Evolutionary conservation across 2,113 vertebrate genomes (phyloP).

Genomic region (Microcebus lehilahytsara): DNA sequence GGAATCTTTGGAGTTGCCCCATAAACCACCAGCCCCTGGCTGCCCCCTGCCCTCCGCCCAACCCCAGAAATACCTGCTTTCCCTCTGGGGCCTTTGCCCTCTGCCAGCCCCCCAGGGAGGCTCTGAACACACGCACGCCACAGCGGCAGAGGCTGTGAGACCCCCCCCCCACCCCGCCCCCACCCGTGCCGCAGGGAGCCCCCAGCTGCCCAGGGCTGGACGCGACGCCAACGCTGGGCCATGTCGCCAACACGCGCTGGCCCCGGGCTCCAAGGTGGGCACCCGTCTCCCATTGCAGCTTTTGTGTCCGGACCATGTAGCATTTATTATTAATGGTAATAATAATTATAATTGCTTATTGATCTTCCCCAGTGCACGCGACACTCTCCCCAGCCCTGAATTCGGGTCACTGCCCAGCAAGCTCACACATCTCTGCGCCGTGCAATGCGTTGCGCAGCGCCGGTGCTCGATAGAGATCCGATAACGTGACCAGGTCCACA

Average conservation of each 20-base stretch:
- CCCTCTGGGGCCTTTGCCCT: background rate
- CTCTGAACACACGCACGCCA: background rate
- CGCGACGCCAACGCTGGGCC: accelerated
- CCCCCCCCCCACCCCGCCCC: accelerated
- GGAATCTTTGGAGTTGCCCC: background rate
- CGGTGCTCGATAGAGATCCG: background rate
- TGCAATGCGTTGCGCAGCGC: accelerated
- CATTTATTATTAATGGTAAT: conserved; percentile 34
- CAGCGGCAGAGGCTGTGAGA: background rate
- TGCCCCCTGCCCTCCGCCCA: background rate
- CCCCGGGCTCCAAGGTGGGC: background rate
- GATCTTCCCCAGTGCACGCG: background rate
- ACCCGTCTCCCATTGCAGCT: accelerated
- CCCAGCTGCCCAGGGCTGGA: accelerated
- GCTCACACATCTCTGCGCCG: background rate
- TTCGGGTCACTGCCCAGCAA: background rate
- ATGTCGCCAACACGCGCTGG: accelerated
- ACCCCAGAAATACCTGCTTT: background rate
- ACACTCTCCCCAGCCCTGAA: background rate
- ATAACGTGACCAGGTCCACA: background rate
- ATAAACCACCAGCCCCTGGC: background rate
- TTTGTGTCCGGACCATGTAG: background rate
- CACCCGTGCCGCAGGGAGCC: accelerated
- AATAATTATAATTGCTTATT: conserved; percentile 25
- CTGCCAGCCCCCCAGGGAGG: background rate